Conservation (phyloP, 2,113 vertebrate genomes). For the Sorex araneus region DNA sequence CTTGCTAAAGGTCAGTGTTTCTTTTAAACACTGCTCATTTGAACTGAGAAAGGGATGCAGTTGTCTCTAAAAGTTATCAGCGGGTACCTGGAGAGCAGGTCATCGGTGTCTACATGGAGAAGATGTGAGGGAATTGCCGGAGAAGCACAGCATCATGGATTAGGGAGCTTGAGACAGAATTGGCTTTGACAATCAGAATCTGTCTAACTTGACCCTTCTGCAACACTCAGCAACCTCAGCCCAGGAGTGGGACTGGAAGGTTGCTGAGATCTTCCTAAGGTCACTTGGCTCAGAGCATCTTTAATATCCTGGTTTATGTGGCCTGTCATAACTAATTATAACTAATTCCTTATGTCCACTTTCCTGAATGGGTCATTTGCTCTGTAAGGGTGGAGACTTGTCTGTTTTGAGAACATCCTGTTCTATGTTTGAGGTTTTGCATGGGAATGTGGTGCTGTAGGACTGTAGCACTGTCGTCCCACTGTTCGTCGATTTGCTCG, state of each 20-base stretch:
- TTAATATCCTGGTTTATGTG: neutral
- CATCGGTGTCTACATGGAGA: neutral
- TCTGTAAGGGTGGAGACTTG: neutral
- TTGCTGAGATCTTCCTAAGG: neutral
- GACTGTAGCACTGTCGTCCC: no score
- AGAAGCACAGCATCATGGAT: neutral
- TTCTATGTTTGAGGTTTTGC: neutral
- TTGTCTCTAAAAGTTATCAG: neutral
- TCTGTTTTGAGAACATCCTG: neutral
- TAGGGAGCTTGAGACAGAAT: neutral
- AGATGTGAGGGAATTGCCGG: neutral
- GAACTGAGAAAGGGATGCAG: neutral
- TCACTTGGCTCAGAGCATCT: neutral
- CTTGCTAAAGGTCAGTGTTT: neutral
- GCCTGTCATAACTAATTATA: neutral
- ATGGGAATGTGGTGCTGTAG: neutral
- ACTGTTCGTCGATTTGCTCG: no score
- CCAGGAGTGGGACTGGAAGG: no score
- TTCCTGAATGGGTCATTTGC: neutral
- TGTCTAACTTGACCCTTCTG: neutral
- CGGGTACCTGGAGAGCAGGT: neutral
- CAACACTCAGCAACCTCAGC: neutral
- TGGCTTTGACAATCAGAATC: neutral
- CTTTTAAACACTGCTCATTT: constrained; percentile 16
- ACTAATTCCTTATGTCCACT: neutral